These are phyloP conservation scores for Eunapius fragilis DNA, from an alignment of 37 sponge, comb jelly and placozoan genomes.

Conservation along the genomic window DNA sequence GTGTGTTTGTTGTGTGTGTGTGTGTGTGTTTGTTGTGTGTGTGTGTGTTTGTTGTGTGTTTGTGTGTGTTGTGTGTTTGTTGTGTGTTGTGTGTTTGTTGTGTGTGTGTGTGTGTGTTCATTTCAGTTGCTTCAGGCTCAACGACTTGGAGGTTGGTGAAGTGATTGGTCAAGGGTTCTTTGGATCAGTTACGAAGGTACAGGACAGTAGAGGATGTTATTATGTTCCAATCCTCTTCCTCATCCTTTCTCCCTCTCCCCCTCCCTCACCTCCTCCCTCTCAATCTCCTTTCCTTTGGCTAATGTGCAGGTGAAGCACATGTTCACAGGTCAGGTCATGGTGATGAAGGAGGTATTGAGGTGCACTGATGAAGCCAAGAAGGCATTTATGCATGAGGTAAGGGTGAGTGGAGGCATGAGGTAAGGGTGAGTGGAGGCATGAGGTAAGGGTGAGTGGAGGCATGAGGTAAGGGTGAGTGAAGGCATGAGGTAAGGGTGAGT, in stretches of 20 bases:
- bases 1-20: slow-evolving; percentile 1
- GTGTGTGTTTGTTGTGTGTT: neutral
- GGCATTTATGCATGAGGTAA: slow-evolving; percentile 76
- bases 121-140: slow-evolving; percentile 71
- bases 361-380: slow-evolving; percentile 74
- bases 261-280: neutral
- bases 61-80: too few relatives aligned
- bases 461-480: too few relatives aligned
- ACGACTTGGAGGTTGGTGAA: slow-evolving; percentile 80
- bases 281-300: neutral
- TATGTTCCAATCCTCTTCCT: neutral
- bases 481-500: slow-evolving; percentile 58
- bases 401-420: neutral
- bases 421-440: neutral
- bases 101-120: neutral
- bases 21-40: slow-evolving; percentile 15
- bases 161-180: slow-evolving; percentile 86
- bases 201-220: neutral
- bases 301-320: slow-evolving; percentile 75
- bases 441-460: too few relatives aligned
- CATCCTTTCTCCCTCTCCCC: neutral
- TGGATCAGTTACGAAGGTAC: slow-evolving; percentile 81
- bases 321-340: slow-evolving; percentile 82
- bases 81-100: too few relatives aligned
- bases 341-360: slow-evolving; percentile 80